These are phyloP conservation scores for Theristicus caerulescens DNA, from an alignment of 2,113 vertebrate species.

Conservation along the genomic window DNA sequence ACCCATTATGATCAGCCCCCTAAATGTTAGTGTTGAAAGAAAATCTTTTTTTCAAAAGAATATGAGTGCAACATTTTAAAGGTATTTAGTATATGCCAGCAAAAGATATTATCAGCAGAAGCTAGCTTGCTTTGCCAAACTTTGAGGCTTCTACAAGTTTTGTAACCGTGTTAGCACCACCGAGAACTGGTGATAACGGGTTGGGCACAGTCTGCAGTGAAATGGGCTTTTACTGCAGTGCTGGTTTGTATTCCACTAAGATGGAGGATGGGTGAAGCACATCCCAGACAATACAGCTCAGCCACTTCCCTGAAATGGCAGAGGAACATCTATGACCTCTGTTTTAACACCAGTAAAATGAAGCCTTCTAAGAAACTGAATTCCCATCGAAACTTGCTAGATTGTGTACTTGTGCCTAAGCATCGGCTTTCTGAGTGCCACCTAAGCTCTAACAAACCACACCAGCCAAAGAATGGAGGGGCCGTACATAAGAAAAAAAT, in stretches of 20 bases:
- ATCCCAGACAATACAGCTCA: neutral
- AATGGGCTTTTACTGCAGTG: neutral
- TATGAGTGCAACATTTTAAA: neutral
- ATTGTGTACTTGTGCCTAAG: neutral
- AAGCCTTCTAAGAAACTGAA: neutral
- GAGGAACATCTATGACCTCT: neutral
- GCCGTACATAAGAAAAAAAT: fast-evolving
- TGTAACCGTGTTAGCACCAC: neutral
- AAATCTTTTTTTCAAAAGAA: neutral
- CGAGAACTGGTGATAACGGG: neutral
- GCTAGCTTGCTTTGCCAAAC: neutral
- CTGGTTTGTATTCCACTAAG: neutral
- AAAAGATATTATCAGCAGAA: neutral
- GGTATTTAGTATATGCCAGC: neutral
- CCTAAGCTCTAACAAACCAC: neutral
- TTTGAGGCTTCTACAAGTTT: neutral
- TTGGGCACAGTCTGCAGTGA: fast-evolving
- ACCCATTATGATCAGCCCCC: neutral
- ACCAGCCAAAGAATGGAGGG: neutral
- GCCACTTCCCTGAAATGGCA: neutral
- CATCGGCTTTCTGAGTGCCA: neutral
- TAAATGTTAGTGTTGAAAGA: neutral
- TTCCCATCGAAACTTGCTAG: neutral
- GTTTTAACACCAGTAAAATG: neutral
- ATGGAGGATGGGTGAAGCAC: neutral